A percentile compares a stretch with the other conserved stretches of the same genome.
Evolutionary conservation across 2,888 invertebrate species (phyloP).

Genomic region (Notocelia uddmanniana): DNA sequence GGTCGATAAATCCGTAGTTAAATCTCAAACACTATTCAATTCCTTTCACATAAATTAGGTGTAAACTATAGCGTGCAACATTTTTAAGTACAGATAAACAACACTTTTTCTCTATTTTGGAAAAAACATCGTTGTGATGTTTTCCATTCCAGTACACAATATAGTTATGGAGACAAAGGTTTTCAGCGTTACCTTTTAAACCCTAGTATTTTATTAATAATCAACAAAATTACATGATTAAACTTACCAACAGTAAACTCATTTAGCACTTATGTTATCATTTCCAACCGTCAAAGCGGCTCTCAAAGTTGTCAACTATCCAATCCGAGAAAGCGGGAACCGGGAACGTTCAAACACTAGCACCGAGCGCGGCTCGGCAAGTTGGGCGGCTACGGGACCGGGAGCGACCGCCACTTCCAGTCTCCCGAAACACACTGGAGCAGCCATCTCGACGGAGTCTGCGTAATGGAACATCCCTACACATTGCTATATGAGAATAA

Average conservation of each 20-base stretch:
- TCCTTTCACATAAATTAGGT: neutral
- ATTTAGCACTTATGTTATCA: conserved; percentile 44
- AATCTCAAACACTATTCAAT: neutral
- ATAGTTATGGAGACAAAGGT: neutral
- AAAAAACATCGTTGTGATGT: neutral
- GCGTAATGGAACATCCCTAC: conserved; percentile 84
- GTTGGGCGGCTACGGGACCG: conserved; percentile 53
- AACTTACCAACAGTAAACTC: conserved; percentile 36
- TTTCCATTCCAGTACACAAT: neutral
- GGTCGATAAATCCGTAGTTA: neutral
- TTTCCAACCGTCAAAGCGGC: conserved; percentile 39
- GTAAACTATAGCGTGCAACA: neutral
- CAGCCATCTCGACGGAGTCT: conserved; percentile 83
- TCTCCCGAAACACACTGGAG: conserved; percentile 79
- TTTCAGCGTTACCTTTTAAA: neutral
- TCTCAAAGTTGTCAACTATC: conserved; percentile 39
- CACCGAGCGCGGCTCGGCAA: conserved; percentile 44
- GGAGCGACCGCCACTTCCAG: conserved; percentile 73
- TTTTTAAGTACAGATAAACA: neutral
- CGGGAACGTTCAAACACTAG: conserved; percentile 37
- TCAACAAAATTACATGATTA: neutral
- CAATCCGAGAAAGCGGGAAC: conserved; percentile 30
- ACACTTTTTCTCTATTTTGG: neutral
- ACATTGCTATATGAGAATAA: conserved; percentile 85
- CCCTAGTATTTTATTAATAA: neutral